Evolutionary conservation across 2,113 vertebrate genomes (phyloP).

Genomic region (Galemys pyrenaicus): DNA sequence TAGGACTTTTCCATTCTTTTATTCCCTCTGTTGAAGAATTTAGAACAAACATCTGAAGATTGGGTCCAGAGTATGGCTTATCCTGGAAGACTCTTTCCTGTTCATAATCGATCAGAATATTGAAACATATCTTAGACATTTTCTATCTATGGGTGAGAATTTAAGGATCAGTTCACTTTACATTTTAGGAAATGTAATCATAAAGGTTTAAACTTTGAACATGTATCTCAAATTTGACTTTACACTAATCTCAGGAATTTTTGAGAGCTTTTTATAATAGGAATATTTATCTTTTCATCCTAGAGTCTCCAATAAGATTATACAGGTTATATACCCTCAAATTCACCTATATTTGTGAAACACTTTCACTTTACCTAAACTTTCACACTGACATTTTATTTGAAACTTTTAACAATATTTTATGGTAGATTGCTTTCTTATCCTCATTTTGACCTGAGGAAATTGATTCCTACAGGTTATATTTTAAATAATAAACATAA

Average conservation of each 20-base stretch:
- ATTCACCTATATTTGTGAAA: slow-evolving; percentile 21
- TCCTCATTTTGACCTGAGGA: not conserved
- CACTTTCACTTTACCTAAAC: not conserved
- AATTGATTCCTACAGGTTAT: not conserved
- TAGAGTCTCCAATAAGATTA: not conserved
- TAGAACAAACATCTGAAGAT: not conserved
- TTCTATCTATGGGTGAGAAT: not conserved
- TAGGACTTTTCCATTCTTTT: slow-evolving; percentile 32
- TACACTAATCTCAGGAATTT: not conserved
- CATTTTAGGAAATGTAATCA: not conserved
- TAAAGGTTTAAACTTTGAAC: not conserved
- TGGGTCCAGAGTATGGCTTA: not conserved
- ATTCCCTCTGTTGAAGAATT: not conserved
- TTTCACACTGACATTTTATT: slow-evolving; percentile 22
- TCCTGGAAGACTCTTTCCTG: not conserved
- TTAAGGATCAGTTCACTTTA: not conserved
- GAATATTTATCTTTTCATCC: slow-evolving; percentile 6
- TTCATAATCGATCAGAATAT: not conserved
- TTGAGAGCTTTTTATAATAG: not conserved
- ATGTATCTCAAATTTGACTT: slow-evolving; percentile 28
- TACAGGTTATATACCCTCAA: not conserved
- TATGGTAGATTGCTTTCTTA: not conserved
- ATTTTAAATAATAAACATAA: slow-evolving; percentile 29
- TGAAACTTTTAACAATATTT: not conserved
- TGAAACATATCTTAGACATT: not conserved